Base-by-base conservation (phyloP, 2,113 vertebrate species). In the Elaphurus davidianus region DNA sequence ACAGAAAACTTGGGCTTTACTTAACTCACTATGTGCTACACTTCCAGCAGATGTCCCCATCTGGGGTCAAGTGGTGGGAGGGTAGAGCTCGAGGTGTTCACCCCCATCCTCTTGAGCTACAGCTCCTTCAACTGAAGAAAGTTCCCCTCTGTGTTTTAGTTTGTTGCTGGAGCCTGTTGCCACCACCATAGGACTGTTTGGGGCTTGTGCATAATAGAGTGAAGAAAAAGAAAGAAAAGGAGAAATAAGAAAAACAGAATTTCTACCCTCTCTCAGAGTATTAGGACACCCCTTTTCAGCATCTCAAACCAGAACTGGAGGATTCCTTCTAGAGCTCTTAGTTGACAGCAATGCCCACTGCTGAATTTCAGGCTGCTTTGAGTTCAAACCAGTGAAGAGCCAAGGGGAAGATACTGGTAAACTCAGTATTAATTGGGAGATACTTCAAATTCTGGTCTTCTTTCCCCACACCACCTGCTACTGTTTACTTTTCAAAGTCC, bases 341-440 rank as follows among this genome's bases (percentile, higher is more conserved):
- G 7, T 55, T 28, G 11, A 3, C n/a, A 30, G n/a, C 45, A 15
- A 0, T 27, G 33, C 50, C 33, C 13, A 4, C 60, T 4, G 4
- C 54, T 67, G 27, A 64, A n/a, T 85, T 79, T 79, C 55, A n/a
- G 59, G 47, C 76, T 83, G 30, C 59, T 27, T 21, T 33, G 47
- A 95, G 25, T 6, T 92, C 47, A 17, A 50, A 50, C 57, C 50
- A 57, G 10, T 43, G 57, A 89, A 40, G 16, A 84, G 55, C 36
- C 83, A 30, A 88, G n/a, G 30, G n/a, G 21, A n/a, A 23, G 27
- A n/a, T 54, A 33, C 14, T n/a, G 47, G 47, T 54, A 62, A 64
- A 40, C 7, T 88, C 60, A 83, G 13, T 87, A 10, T 50, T 28
- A 2, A 8, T 57, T 47, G 55, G 19, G 23, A 59, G 19, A 57